These are phyloP conservation scores for Willisornis vidua DNA, from an alignment of 2,113 vertebrate genomes.

Conservation along the genomic window DNA sequence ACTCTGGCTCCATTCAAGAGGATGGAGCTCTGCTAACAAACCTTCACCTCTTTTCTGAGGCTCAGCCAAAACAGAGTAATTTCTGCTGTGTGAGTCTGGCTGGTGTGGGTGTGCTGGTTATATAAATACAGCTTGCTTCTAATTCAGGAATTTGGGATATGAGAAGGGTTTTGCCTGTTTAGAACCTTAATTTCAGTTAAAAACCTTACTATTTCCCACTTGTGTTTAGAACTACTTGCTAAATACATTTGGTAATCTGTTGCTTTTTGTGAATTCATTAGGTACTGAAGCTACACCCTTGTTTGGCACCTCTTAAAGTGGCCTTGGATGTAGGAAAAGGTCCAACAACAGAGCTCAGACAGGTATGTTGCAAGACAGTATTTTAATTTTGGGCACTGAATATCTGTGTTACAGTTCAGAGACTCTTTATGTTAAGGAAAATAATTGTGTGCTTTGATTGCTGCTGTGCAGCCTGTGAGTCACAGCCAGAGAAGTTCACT, in stretches of 20 bases:
- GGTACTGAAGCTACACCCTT: constrained; percentile 95
- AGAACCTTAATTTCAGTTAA: not conserved
- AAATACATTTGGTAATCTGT: not conserved
- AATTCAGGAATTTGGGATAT: not conserved
- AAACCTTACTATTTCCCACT: not conserved
- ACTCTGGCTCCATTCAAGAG: not conserved
- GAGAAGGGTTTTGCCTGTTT: not conserved
- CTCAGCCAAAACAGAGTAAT: not conserved
- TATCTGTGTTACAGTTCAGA: not conserved
- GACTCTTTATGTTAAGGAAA: not conserved
- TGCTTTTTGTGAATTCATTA: constrained; percentile 45
- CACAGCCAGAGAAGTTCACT: not conserved
- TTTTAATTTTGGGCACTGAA: not conserved
- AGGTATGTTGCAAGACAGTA: constrained; percentile 73
- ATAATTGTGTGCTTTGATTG: not conserved
- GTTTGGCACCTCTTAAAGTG: constrained; percentile 89
- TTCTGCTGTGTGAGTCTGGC: not conserved
- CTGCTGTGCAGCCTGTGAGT: not conserved
- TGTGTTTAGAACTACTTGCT: not conserved
- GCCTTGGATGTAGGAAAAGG: constrained; percentile 88
- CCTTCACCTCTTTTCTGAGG: not conserved
- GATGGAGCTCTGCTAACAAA: not conserved
- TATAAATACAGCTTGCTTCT: not conserved
- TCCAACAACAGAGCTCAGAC: constrained; percentile 84
- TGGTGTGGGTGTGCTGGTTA: not conserved